Conservation (phyloP, 2,113 vertebrate species). For the Tympanuchus pallidicinctus region DNA sequence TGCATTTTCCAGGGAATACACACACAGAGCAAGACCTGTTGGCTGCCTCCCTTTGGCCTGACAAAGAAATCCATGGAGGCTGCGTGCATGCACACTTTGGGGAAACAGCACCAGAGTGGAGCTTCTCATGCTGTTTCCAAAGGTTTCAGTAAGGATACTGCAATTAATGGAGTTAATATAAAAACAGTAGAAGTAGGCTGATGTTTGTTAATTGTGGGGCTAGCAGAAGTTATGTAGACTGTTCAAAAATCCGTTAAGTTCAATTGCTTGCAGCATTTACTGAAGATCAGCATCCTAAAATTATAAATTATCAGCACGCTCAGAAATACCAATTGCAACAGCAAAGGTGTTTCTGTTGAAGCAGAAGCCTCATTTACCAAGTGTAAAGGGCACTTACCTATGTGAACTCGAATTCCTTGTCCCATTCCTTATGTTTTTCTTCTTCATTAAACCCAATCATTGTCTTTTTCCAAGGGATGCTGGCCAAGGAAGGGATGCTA, state of each 20-base stretch:
- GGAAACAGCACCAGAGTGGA: neutral
- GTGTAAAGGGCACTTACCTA: neutral
- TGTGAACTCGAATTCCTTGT: neutral
- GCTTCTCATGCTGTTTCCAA: neutral
- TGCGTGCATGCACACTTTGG: fast-evolving
- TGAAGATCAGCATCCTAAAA: neutral
- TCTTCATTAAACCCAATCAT: neutral
- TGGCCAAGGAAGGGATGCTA: neutral
- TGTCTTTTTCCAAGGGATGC: neutral
- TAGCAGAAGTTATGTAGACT: neutral
- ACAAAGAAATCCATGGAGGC: neutral
- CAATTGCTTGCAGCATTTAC: neutral
- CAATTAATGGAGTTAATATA: neutral
- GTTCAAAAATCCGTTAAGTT: neutral
- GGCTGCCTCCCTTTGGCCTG: fast-evolving
- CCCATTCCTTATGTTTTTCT: neutral
- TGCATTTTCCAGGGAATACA: neutral
- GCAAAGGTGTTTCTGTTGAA: neutral
- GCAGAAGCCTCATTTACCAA: neutral
- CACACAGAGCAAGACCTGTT: fast-evolving
- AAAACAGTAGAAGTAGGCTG: neutral
- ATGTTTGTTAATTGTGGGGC: neutral
- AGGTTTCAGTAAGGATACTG: neutral
- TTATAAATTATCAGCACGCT: neutral
- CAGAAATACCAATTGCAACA: neutral